Conservation (phyloP, 2,113 vertebrate genomes). For the Asarcornis scutulata region DNA sequence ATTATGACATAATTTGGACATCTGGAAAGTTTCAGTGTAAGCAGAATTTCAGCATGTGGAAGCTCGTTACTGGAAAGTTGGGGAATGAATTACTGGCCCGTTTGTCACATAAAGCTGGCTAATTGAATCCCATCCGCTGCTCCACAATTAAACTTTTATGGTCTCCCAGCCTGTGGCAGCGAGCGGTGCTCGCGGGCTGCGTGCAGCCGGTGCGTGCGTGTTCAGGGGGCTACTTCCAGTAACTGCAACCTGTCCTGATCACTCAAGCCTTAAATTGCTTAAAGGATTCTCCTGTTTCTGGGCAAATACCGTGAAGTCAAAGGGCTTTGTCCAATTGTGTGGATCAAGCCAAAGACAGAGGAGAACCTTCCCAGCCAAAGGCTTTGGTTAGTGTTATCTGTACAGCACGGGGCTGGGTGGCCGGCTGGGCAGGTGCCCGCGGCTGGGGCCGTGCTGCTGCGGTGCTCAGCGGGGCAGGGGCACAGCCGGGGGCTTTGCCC, state of each 20-base stretch:
- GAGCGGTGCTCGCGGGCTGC: neutral
- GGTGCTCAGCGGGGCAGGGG: neutral
- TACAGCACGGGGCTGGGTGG: neutral
- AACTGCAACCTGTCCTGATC: slow-evolving; percentile 43
- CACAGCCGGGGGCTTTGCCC: fast-evolving
- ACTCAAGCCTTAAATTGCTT: slow-evolving; percentile 60
- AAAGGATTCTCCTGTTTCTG: slow-evolving; percentile 59
- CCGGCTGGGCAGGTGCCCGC: too few species aligned
- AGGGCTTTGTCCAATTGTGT: slow-evolving; percentile 37
- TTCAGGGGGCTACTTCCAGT: neutral
- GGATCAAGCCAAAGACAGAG: slow-evolving; percentile 18
- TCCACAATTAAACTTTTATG: neutral
- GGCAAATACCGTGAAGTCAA: slow-evolving; percentile 38
- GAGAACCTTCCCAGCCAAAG: neutral
- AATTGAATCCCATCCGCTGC: neutral
- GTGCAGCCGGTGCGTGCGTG: neutral
- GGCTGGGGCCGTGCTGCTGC: too few species aligned
- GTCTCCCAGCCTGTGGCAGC: neutral
- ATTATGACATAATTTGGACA: slow-evolving; percentile 59
- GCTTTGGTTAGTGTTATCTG: neutral
- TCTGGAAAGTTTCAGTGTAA: slow-evolving; percentile 39
- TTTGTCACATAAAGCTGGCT: slow-evolving; percentile 23
- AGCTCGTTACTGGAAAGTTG: slow-evolving; percentile 16
- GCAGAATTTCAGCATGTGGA: slow-evolving; percentile 18
- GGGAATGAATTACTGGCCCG: neutral